These are phyloP conservation scores for Rhinichthys osculus DNA, from an alignment of 2,797 vertebrate genomes.

Conservation along the genomic window DNA sequence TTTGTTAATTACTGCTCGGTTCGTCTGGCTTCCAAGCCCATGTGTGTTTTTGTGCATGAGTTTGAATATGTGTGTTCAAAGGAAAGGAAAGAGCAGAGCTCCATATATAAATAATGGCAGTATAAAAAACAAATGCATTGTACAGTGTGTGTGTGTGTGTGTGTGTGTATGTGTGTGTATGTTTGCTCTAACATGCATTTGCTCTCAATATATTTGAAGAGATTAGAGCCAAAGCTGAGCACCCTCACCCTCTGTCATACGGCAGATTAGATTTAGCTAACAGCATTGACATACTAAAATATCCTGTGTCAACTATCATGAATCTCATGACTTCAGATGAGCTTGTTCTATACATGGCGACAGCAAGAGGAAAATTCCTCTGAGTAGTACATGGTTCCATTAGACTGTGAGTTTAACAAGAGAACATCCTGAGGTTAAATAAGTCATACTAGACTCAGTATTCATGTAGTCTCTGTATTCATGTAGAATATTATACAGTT, in stretches of 20 bases:
- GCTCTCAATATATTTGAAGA: slow-evolving; percentile 4
- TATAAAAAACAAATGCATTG: background rate
- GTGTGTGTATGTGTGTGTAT: background rate
- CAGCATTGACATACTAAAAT: background rate
- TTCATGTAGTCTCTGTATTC: background rate
- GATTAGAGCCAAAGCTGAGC: slow-evolving; percentile 20
- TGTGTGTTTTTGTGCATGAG: background rate
- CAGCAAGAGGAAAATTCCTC: background rate
- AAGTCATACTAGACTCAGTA: background rate
- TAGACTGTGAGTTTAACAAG: background rate
- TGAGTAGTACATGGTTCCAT: too few relatives aligned
- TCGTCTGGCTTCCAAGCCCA: background rate
- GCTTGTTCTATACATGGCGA: background rate
- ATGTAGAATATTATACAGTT: background rate
- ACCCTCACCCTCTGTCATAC: slow-evolving; percentile 7
- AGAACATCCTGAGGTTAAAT: background rate
- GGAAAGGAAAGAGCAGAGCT: background rate
- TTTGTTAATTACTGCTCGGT: slow-evolving; percentile 11
- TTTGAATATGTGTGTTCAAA: background rate
- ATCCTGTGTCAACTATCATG: background rate
- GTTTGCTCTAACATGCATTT: slow-evolving; percentile 22
- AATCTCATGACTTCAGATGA: background rate
- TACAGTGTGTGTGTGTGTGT: background rate
- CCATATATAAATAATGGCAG: background rate
- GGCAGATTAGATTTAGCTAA: slow-evolving; percentile 16